Conservation (phyloP, 1,140 invertebrate species). For the Procambarus virginalis region DNA sequence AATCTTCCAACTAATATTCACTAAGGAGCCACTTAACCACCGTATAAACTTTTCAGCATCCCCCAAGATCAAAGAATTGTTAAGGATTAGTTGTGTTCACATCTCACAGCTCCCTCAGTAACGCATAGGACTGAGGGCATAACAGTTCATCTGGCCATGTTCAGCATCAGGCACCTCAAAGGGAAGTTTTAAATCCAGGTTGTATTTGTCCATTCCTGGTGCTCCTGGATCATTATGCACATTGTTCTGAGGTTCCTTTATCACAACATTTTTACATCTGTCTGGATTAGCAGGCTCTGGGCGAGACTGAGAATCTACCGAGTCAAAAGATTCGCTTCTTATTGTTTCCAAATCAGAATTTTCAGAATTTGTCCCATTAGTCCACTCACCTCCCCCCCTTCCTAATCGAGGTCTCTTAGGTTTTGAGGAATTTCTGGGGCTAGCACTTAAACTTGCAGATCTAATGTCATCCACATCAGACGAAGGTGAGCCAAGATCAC, state of each 20-base stretch:
- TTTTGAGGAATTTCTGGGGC: conserved; percentile 31
- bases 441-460: conserved; percentile 38
- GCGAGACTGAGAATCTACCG: conserved; percentile 39
- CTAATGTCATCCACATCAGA: conserved; percentile 35
- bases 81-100: background rate
- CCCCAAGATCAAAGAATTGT: background rate
- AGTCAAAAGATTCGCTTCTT: conserved; percentile 37
- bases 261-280: background rate
- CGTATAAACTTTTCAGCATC: background rate
- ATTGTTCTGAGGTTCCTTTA: background rate
- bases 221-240: background rate
- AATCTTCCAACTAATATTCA: conserved; percentile 1
- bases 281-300: conserved; percentile 6
- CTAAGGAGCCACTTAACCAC: background rate
- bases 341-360: conserved; percentile 27
- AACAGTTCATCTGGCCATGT: conserved; percentile 20
- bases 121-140: conserved; percentile 45
- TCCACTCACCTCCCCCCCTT: background rate
- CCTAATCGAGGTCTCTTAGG: conserved; percentile 32
- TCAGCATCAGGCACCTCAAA: conserved; percentile 30
- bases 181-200: conserved; percentile 15
- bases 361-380: background rate
- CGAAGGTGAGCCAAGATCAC: conserved; percentile 39
- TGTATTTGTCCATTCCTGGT: conserved; percentile 14
- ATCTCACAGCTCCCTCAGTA: background rate